These are phyloP conservation scores for Acronicta psi DNA, from an alignment of 2,888 invertebrate genomes.

Conservation along the genomic window DNA sequence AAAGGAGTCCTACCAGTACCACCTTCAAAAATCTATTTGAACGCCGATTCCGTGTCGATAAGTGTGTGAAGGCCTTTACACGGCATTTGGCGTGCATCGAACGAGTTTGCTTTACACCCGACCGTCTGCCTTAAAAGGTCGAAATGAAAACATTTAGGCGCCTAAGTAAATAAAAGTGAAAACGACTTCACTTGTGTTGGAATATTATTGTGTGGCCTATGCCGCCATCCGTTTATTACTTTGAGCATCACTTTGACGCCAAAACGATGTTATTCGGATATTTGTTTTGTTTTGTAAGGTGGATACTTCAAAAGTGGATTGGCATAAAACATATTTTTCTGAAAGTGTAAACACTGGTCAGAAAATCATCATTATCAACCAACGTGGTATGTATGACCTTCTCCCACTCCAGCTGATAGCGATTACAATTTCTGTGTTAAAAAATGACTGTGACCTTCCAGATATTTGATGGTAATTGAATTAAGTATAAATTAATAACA, in stretches of 20 bases:
- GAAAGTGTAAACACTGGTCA: too few relatives aligned
- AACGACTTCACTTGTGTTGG: constrained; percentile 57
- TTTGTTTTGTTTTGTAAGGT: constrained; percentile 18
- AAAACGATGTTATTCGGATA: constrained; percentile 4
- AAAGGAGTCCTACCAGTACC: too few relatives aligned
- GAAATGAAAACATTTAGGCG: constrained; percentile 62
- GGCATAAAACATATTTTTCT: too few relatives aligned
- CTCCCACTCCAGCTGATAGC: too few relatives aligned
- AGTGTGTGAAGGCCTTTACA: background rate
- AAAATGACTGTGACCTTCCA: too few relatives aligned
- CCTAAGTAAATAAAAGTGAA: constrained; percentile 66
- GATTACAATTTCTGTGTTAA: too few relatives aligned
- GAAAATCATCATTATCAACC: too few relatives aligned
- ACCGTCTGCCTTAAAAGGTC: constrained; percentile 54
- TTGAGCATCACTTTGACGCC: constrained; percentile 17
- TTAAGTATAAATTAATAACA: too few relatives aligned
- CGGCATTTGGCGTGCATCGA: constrained; percentile 36
- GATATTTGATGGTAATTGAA: too few relatives aligned
- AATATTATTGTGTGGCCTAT: constrained; percentile 24
- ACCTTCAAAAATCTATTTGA: too few relatives aligned
- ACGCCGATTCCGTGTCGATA: background rate
- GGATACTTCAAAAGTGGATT: too few relatives aligned
- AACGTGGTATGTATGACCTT: too few relatives aligned
- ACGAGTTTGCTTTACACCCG: constrained; percentile 42
- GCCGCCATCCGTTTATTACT: constrained; percentile 41